Evolutionary conservation across 2,113 vertebrate genomes (phyloP).

Genomic region (Rhabdomys dilectus): DNA sequence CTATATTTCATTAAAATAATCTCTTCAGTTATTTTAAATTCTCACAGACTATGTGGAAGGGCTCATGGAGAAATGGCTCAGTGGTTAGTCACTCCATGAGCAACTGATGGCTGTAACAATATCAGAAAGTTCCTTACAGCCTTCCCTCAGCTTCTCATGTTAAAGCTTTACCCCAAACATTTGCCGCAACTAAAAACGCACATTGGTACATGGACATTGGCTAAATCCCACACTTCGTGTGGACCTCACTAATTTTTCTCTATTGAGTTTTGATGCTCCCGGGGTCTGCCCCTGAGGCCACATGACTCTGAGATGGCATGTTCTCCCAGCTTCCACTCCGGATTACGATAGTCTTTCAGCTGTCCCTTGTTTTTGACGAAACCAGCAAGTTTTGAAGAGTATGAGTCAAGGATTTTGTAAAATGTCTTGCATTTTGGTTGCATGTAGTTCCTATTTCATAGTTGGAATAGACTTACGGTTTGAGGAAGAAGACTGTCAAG

Average conservation of each 20-base stretch:
- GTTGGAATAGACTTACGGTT: neutral
- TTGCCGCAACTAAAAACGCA: neutral
- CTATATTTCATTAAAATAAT: neutral
- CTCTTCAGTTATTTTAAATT: neutral
- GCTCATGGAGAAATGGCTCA: neutral
- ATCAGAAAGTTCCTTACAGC: neutral
- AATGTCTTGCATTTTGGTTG: neutral
- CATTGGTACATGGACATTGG: accelerated
- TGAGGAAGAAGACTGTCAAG: neutral
- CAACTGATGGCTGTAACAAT: neutral
- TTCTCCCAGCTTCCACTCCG: neutral
- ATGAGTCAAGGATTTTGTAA: neutral
- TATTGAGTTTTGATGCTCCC: neutral
- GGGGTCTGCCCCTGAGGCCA: neutral
- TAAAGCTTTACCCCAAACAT: neutral
- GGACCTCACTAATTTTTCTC: neutral
- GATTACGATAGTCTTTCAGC: neutral
- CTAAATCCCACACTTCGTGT: neutral
- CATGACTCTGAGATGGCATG: neutral
- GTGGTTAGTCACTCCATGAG: neutral
- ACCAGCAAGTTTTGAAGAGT: neutral
- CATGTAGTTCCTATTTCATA: neutral
- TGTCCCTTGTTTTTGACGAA: neutral
- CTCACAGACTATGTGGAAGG: neutral
- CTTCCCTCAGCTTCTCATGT: neutral